Base-by-base conservation (phyloP, 1,140 invertebrate genomes). In the Armadillidium nasatum region DNA sequence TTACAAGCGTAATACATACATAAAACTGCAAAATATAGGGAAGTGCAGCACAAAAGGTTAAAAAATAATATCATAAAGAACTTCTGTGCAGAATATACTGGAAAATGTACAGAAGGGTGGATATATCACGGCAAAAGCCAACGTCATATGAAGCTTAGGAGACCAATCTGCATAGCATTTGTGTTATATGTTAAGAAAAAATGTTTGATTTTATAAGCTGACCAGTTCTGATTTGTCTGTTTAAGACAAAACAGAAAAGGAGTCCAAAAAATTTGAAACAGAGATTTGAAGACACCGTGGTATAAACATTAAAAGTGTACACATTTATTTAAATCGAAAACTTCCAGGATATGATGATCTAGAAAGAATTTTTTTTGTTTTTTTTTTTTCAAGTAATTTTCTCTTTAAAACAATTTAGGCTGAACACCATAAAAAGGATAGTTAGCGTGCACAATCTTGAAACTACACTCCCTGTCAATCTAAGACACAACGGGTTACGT, bases 391-490 rank as follows among this genome's bases (percentile, higher is more conserved):
- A 3, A 33, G 33, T 33, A 33, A 33, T 33, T 33, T 33, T 33
- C 33, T 33, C 33, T 33, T 33, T 33, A 33, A 33, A 33, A 33
- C 33, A 33, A 33, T 33, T 33, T 33, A 33, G 33, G 33, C 33
- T 33, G 33, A 33, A 33, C 33, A 33, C 33, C 33, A 33, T 33
- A 33, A 33, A 33, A 33, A 33, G 33, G 33, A 33, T 33, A 60
- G 19, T 15, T 1, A 19, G 19, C 50, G 19, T 60, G 50, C 50
- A 60, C 11, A 60, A 60, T 15, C 50, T 60, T 19, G 11, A 60
- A 13, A 60, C 50, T 60, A 60, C 50, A 60, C 50, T 60, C 50
- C 50, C 50, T 60, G 50, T 1, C 50, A 60, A 60, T 60, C 50
- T 60, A 60, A 60, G 50, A 60, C 50, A 60, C 50, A 19, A 60